Evolutionary conservation across 2,888 invertebrate genomes (phyloP).

Genomic region (Sminthurinus aureus): DNA sequence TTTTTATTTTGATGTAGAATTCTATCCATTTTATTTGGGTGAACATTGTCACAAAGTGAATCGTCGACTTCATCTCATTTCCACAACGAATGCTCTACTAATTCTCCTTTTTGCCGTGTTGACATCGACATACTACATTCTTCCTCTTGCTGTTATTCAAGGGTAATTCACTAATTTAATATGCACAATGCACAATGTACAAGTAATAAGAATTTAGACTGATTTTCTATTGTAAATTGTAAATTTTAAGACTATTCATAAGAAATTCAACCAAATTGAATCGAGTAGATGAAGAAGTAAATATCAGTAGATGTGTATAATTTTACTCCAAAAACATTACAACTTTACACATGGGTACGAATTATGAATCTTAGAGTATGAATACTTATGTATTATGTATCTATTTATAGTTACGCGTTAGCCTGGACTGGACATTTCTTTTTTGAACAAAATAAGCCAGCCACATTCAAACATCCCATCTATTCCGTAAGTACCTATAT

Average conservation of each 20-base stretch:
- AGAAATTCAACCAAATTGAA: too few relatives aligned
- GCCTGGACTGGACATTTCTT: slow-evolving; percentile 57
- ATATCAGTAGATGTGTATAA: too few relatives aligned
- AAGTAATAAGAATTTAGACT: not conserved
- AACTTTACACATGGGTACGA: too few relatives aligned
- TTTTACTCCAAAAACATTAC: too few relatives aligned
- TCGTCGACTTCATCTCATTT: slow-evolving; percentile 54
- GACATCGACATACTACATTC: slow-evolving; percentile 35
- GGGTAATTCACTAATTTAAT: too few relatives aligned
- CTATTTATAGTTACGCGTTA: slow-evolving; percentile 40
- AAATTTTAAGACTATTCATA: not conserved
- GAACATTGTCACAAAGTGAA: slow-evolving; percentile 53
- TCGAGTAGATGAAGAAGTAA: too few relatives aligned
- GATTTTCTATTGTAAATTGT: too few relatives aligned
- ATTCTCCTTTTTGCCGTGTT: slow-evolving; percentile 32
- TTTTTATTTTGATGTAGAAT: slow-evolving; percentile 32
- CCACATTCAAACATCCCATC: slow-evolving; percentile 56
- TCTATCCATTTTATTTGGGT: slow-evolving; percentile 58
- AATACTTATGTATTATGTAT: not conserved
- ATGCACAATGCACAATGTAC: not conserved
- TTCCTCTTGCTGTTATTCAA: slow-evolving; percentile 44
- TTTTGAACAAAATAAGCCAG: slow-evolving; percentile 57
- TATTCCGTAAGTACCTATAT: slow-evolving; percentile 50
- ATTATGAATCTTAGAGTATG: too few relatives aligned
- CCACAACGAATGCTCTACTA: slow-evolving; percentile 47